Conservation (phyloP, 2,113 vertebrate species). For the Picathartes gymnocephalus region DNA sequence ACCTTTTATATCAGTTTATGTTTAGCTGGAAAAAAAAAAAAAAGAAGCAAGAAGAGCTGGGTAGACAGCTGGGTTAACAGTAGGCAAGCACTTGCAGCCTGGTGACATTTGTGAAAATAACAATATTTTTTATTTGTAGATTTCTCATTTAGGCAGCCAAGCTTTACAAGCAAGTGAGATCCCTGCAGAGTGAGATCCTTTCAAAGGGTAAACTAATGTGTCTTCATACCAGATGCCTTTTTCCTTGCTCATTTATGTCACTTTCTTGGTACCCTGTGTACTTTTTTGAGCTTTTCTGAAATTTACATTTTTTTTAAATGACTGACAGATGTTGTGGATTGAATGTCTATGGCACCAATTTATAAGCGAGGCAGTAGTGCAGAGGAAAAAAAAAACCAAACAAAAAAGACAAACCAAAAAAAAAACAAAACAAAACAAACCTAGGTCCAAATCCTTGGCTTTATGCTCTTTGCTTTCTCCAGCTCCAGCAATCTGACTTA, state of each 20-base stretch:
- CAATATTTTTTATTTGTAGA: conserved; percentile 43
- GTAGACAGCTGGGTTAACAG: conserved; percentile 27
- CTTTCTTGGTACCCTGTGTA: neutral
- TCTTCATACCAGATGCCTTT: neutral
- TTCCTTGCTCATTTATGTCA: neutral
- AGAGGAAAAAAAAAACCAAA: neutral
- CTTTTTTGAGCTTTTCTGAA: neutral
- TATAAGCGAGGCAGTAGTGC: neutral
- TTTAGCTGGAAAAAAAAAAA: neutral
- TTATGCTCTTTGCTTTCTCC: neutral
- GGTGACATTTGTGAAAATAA: conserved; percentile 40
- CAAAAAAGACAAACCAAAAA: neutral
- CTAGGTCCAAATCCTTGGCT: neutral
- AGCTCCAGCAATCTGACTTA: neutral
- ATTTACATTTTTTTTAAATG: neutral
- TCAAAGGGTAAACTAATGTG: neutral
- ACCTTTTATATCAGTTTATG: neutral
- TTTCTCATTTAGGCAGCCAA: neutral
- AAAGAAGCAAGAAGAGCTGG: neutral
- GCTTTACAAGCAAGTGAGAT: neutral
- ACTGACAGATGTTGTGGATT: neutral
- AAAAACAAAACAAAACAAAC: neutral
- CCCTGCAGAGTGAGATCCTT: neutral
- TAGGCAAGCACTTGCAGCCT: neutral
- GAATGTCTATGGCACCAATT: neutral